These are phyloP conservation scores for Hypotaenidia okinawae DNA, from an alignment of 2,797 vertebrate genomes.

Conservation along the genomic window DNA sequence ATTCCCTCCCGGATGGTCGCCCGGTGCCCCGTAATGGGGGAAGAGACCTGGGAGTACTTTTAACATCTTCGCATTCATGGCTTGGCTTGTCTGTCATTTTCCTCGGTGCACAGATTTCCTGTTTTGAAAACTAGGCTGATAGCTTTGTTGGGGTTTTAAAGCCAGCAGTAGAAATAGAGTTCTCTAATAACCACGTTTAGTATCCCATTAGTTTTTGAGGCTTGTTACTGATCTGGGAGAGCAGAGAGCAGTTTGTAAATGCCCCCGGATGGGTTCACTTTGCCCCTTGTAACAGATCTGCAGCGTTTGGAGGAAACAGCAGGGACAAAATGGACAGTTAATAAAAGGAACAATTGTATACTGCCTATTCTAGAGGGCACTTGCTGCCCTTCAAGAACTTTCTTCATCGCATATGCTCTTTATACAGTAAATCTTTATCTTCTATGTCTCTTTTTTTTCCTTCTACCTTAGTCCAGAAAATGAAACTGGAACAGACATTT, in stretches of 20 bases:
- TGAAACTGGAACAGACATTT: constrained; percentile 76
- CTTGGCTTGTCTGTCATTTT: constrained; percentile 28
- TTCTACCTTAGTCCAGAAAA: constrained; percentile 62
- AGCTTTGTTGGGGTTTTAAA: neutral
- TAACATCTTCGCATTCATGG: neutral
- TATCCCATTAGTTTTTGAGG: neutral
- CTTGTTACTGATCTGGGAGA: neutral
- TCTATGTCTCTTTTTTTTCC: neutral
- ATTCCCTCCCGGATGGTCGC: neutral
- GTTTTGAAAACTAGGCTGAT: constrained; percentile 15
- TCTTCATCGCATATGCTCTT: constrained; percentile 66
- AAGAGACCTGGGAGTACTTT: neutral
- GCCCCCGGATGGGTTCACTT: neutral
- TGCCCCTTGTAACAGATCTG: neutral
- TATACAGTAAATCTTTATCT: constrained; percentile 52
- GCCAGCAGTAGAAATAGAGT: neutral
- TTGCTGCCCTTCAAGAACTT: constrained; percentile 75
- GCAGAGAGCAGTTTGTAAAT: neutral
- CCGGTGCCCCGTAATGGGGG: neutral
- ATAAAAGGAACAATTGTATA: constrained; percentile 67
- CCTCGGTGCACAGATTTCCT: constrained; percentile 23
- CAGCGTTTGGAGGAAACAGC: constrained; percentile 33
- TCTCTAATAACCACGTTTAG: neutral
- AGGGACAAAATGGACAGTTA: constrained; percentile 70
- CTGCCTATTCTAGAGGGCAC: constrained; percentile 66